These are phyloP conservation scores for Falco concolor DNA, from an alignment of 2,797 vertebrate species.

Conservation along the genomic window DNA sequence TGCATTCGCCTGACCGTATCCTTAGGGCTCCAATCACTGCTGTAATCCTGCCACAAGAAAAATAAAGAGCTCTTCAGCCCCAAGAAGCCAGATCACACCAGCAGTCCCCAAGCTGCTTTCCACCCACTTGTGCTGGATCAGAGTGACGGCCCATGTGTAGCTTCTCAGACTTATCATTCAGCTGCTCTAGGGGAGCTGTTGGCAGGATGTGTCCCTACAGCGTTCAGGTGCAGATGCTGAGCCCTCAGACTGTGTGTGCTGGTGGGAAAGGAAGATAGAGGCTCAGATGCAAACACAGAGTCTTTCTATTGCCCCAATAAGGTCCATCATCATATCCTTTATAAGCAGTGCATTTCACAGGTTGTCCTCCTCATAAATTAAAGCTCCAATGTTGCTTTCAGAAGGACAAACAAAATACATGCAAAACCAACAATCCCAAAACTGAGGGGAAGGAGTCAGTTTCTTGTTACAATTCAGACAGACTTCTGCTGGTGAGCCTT, in stretches of 20 bases:
- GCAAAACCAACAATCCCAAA: background rate
- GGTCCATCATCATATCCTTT: background rate
- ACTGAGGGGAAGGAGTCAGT: background rate
- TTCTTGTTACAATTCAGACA: background rate
- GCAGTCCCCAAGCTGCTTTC: background rate
- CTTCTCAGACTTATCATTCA: background rate
- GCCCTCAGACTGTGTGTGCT: background rate
- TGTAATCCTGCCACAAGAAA: slow-evolving; percentile 82
- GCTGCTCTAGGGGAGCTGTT: background rate
- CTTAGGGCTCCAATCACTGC: slow-evolving; percentile 84
- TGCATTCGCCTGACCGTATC: slow-evolving; percentile 86
- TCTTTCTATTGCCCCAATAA: background rate
- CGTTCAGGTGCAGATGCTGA: background rate
- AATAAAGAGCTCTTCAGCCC: background rate
- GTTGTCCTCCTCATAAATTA: background rate
- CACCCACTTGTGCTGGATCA: background rate
- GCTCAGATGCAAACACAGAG: background rate
- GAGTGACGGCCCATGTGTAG: background rate
- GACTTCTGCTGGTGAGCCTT: background rate
- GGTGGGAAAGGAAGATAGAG: background rate
- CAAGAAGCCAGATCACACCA: background rate
- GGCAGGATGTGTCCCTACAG: background rate
- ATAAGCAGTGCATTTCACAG: background rate
- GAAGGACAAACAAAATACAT: background rate
- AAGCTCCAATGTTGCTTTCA: background rate